Evolutionary conservation across 2,888 invertebrate genomes (phyloP), one percentile per base, ranked within the genome.

Genomic region (Rugalucina vietnamica): DNA sequence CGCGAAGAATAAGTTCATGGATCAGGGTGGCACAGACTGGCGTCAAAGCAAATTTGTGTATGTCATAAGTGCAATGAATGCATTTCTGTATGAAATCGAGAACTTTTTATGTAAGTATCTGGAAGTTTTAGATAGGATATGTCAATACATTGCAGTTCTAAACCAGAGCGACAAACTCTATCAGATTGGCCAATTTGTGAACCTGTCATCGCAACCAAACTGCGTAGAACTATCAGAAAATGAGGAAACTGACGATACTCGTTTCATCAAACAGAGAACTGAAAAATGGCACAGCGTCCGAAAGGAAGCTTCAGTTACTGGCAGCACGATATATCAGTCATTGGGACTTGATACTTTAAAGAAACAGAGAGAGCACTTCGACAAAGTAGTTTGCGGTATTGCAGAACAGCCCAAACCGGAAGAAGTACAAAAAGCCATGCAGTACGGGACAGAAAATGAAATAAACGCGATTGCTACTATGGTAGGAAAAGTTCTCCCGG

Each of bases 401-500:
- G 3, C 12, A 34, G 27, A 69, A 27, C 5, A 5, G 29, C 34
- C 5, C n/a, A 14, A 27, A 34, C 5, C 69, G 3, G 69, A 69
- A 10, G 29, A 27, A 5, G 69, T 69, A 14, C 32, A 69, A 27
- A 32, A 36, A 36, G 32, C 36, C 5, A 27, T 69, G 69, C 8
- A 69, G 8, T 36, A 69, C 29, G 69, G 69, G 8, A 34, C 34
- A 10, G 29, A 69, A 27, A 69, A 69, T 21, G 69, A 69, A 36
- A 32, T 36, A 69, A 69, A 69, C 29, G 69, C 81, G 0, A 71
- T 86, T 12, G 76, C 81, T 29, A 88, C 86, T 2, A 10, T 86
- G 0, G 82, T 84, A 37, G 76, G 81, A 14, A 84, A 84, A 43
- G 75, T 86, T 29, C 10, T 86, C 2, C 86, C 86, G 4, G 65